Evolutionary conservation across 2,797 vertebrate genomes (phyloP).

Genomic region (Notolepis coatsorum): DNA sequence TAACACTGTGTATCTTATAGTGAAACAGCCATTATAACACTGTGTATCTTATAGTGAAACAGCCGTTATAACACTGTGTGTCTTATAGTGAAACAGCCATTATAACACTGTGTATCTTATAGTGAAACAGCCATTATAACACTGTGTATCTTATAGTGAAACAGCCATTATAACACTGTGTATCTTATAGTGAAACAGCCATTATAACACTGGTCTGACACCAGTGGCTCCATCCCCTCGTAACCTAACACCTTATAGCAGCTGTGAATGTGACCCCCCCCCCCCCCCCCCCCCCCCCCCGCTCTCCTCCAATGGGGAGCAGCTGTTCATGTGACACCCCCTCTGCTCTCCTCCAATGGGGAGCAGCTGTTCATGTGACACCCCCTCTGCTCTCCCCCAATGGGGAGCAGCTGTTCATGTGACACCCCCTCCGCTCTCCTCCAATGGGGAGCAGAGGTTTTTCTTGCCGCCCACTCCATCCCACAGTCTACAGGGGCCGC

Average conservation of each 20-base stretch:
- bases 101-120: no score
- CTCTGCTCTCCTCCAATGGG: constrained; percentile 14
- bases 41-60: no score
- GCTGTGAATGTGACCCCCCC: constrained; percentile 38
- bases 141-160: no score
- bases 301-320: constrained; percentile 28
- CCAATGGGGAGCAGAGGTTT: constrained; percentile 48
- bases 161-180: no score
- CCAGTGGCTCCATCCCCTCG: constrained; percentile 10
- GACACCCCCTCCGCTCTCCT: constrained; percentile 11
- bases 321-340: constrained; percentile 45
- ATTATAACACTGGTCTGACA: no score
- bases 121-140: no score
- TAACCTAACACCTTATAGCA: constrained; percentile 53
- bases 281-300: constrained; percentile 16
- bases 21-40: no score
- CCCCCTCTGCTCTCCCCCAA: constrained; percentile 56
- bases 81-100: no score
- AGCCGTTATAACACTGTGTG: no score
- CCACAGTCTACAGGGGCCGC: background rate
- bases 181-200: no score
- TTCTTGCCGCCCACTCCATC: background rate
- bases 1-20: no score
- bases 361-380: constrained; percentile 55
- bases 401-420: constrained; percentile 29